Percentiles rank a stretch among this genome's conserved stretches.
phyloP scores from a whole-genome alignment of 2,797 vertebrate species.

The Rhabdophis nuchalis region DNA sequence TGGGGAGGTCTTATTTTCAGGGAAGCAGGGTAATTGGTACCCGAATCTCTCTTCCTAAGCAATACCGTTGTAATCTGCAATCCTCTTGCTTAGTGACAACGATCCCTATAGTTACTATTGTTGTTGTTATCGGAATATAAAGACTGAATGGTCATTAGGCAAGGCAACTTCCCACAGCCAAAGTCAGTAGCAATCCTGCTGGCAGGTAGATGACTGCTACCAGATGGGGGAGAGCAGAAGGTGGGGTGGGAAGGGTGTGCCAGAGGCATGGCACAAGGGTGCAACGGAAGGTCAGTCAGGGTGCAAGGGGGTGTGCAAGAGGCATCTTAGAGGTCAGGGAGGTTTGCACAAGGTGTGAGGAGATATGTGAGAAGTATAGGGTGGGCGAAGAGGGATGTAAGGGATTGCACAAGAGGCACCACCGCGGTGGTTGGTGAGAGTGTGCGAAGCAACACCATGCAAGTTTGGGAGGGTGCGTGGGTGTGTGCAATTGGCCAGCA shows the following conservation, averaged over 20 bases:
- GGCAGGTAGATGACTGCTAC: background rate
- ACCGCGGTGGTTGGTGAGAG: background rate
- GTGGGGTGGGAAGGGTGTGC: background rate
- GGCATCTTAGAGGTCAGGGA: background rate
- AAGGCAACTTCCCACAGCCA: background rate
- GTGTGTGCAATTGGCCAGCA: background rate
- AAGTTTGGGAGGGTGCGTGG: background rate
- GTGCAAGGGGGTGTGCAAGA: background rate
- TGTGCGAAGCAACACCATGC: background rate
- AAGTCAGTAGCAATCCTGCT: background rate
- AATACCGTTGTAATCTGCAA: background rate
- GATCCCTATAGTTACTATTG: background rate
- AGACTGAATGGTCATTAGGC: background rate
- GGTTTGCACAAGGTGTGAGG: background rate
- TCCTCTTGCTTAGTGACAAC: background rate
- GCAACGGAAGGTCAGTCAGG: background rate
- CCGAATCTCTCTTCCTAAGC: background rate
- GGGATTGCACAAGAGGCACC: background rate
- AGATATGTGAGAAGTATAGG: background rate
- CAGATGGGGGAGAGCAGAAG: background rate
- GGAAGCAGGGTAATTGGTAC: background rate
- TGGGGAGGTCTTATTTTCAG: too few species aligned
- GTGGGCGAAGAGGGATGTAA: background rate
- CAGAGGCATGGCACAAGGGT: background rate
- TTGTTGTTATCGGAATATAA: background rate